These are phyloP conservation scores for Puntigrus tetrazona DNA, from an alignment of 2,113 vertebrate species.

Conservation along the genomic window DNA sequence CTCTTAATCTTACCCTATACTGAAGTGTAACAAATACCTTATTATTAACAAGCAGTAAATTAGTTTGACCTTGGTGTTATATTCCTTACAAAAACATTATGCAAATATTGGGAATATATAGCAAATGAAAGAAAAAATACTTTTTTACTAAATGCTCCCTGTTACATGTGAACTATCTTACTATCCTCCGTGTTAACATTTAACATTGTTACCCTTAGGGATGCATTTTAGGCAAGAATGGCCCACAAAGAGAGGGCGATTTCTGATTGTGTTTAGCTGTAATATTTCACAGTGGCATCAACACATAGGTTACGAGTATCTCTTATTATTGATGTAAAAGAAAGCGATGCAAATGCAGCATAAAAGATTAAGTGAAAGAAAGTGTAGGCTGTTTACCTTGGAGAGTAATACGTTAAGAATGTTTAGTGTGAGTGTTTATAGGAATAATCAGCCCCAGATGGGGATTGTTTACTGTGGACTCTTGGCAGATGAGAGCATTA, in stretches of 20 bases:
- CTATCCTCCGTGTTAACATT: too few species aligned
- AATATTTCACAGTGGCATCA: not conserved
- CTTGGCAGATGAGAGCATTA: conserved; percentile 31
- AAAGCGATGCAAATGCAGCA: not conserved
- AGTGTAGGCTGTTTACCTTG: not conserved
- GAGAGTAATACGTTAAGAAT: conserved; percentile 5
- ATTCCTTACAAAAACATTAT: too few species aligned
- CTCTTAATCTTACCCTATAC: too few species aligned
- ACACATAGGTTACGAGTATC: too few species aligned
- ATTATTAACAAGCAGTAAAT: not conserved
- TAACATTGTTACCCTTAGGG: too few species aligned
- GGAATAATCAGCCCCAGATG: conserved; percentile 26
- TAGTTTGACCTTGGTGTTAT: not conserved
- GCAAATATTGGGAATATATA: too few species aligned
- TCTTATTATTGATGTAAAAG: not conserved
- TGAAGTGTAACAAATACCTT: too few species aligned
- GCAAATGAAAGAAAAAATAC: too few species aligned
- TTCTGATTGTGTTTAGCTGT: not conserved
- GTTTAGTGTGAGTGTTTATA: conserved; percentile 11
- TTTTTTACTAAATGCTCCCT: too few species aligned
- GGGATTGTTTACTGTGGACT: conserved; percentile 26
- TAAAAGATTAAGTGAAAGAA: not conserved
- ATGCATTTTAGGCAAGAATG: not conserved
- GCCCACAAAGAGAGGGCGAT: not conserved
- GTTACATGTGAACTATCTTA: too few species aligned